Percentiles rank a stretch among this genome's conserved stretches.
Conservation (phyloP, 1,140 invertebrate genomes). For the Radopholus similis region DNA sequence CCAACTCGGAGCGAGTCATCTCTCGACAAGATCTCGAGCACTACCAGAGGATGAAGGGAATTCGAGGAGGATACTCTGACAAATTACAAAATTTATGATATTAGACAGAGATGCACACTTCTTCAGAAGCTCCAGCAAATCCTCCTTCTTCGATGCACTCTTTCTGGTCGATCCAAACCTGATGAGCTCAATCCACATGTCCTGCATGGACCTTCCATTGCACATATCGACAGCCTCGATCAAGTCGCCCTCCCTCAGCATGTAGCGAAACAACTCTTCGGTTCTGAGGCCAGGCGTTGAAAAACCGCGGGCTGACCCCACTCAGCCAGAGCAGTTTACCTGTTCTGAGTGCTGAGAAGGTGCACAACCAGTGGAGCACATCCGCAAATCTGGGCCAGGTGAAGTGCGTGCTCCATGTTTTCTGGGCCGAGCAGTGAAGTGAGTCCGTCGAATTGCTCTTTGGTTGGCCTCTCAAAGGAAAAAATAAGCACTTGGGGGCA, state of each 20-base stretch:
- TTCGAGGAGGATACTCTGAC: constrained; percentile 36
- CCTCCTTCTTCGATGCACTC: constrained; percentile 27
- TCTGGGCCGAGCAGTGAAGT: constrained; percentile 23
- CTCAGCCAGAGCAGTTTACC: constrained; percentile 16
- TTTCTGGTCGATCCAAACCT: constrained; percentile 30
- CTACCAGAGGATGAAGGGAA: constrained; percentile 49
- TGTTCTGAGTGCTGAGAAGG: constrained; percentile 29
- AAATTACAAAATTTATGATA: constrained; percentile 13
- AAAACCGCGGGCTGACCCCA: background rate
- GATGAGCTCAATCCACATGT: constrained; percentile 55
- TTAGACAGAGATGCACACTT: constrained; percentile 40
- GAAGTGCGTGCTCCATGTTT: constrained; percentile 31
- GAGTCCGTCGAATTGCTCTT: constrained; percentile 1
- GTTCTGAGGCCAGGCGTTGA: constrained; percentile 3
- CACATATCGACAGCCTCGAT: constrained; percentile 47
- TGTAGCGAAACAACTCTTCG: constrained; percentile 44
- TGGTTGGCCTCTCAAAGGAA: constrained; percentile 2
- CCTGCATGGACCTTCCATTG: constrained; percentile 30
- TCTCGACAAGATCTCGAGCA: constrained; percentile 51
- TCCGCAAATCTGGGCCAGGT: constrained; percentile 32
- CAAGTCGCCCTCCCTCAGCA: constrained; percentile 49
- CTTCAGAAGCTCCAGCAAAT: constrained; percentile 30
- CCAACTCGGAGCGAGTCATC: constrained; percentile 43
- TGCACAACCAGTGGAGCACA: constrained; percentile 39
- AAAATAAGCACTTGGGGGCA: too few relatives aligned